A percentile compares a stretch with the other conserved stretches of the same genome.
Conservation (phyloP, 2,797 vertebrate species). For the Bradypodion pumilum region DNA sequence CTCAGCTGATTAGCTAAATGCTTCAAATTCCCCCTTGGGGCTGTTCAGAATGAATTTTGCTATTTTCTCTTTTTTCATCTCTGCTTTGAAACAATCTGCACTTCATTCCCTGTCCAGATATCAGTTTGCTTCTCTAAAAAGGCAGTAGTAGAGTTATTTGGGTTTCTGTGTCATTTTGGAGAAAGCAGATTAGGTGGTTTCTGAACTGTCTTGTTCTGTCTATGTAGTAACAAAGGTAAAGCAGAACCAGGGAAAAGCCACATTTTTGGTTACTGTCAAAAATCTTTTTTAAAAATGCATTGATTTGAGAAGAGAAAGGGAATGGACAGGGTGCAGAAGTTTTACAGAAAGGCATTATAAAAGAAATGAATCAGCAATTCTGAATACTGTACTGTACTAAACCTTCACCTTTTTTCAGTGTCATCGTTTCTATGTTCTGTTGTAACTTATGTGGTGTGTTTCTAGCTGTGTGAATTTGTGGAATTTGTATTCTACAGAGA, state of each 20-base stretch:
- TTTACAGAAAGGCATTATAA: neutral
- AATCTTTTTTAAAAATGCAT: no score
- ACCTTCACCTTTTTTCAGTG: neutral
- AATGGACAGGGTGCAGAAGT: neutral
- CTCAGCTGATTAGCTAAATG: neutral
- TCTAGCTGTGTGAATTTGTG: neutral
- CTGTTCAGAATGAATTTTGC: no score
- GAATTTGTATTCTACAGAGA: neutral
- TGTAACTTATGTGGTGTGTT: neutral
- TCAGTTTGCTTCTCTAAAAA: neutral
- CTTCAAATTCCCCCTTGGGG: neutral
- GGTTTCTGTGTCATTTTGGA: neutral
- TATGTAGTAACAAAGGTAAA: neutral
- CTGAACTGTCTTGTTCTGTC: neutral
- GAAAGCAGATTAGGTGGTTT: no score
- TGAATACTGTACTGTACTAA: no score
- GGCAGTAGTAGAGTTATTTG: neutral
- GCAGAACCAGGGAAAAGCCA: neutral
- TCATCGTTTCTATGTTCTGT: neutral
- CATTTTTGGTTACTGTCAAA: neutral
- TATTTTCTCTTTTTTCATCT: neutral
- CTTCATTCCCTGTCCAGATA: neutral
- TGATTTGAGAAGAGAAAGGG: neutral
- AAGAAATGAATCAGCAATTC: neutral
- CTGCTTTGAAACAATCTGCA: neutral